A percentile compares a stretch with the other conserved stretches of the same genome.
These are phyloP conservation scores for Montipora foliosa DNA, from an alignment of 64 coral and sea anemone species.

Conservation along the genomic window DNA sequence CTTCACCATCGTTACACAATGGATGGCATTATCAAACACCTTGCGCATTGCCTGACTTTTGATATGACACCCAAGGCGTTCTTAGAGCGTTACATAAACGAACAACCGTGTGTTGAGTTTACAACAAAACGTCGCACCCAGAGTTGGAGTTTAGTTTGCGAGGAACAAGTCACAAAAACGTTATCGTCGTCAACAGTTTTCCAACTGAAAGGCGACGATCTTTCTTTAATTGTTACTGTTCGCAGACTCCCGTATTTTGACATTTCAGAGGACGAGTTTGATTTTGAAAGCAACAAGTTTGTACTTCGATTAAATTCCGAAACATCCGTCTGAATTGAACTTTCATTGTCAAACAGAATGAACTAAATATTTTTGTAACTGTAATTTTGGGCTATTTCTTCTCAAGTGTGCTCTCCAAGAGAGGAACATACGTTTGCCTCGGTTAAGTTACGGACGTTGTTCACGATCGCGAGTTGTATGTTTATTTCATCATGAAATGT, in stretches of 20 bases:
- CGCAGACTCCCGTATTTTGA: slow-evolving; percentile 83
- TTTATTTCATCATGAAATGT: slow-evolving; percentile 25
- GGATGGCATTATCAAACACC: slow-evolving; percentile 98
- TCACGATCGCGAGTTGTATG: not conserved
- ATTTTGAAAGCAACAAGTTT: slow-evolving; percentile 99
- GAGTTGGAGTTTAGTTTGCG: slow-evolving; percentile 97
- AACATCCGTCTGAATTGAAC: slow-evolving; percentile 81
- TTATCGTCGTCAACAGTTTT: slow-evolving; percentile 94
- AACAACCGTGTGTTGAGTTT: slow-evolving; percentile 94
- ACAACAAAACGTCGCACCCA: slow-evolving; percentile 66
- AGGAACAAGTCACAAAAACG: slow-evolving; percentile 93
- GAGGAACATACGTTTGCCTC: slow-evolving; percentile 2
- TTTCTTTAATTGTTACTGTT: slow-evolving; percentile 89
- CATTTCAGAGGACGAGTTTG: slow-evolving; percentile 93
- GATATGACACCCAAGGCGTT: slow-evolving; percentile 99
- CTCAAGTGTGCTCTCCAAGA: slow-evolving; percentile 41
- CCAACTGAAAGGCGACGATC: slow-evolving; percentile 87
- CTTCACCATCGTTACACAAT: slow-evolving; percentile 97
- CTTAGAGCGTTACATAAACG: slow-evolving; percentile 92
- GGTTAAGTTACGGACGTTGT: slow-evolving; percentile 25
- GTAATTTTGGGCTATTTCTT: not conserved
- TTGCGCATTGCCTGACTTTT: slow-evolving; percentile 96
- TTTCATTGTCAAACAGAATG: not conserved
- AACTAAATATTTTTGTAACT: not conserved
- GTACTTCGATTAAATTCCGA: slow-evolving; percentile 94